Evolutionary conservation across 2,888 invertebrate genomes (phyloP).

Genomic region (Trissolcus japonicus): DNA sequence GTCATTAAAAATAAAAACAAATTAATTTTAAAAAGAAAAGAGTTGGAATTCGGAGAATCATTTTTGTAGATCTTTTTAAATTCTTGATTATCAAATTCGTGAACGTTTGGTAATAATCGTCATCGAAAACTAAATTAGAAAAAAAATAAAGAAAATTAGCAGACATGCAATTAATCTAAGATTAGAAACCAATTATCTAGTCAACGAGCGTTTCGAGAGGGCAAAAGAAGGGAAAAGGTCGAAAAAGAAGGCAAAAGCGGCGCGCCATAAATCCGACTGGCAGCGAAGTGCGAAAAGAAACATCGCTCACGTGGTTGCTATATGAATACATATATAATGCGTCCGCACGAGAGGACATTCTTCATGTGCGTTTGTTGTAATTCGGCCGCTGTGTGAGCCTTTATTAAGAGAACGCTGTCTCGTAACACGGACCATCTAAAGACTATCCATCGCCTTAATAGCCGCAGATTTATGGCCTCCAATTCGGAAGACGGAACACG

Average conservation of each 20-base stretch:
- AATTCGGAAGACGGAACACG: conserved; percentile 58
- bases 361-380: conserved; percentile 55
- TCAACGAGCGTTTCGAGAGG: conserved; percentile 52
- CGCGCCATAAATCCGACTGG: conserved; percentile 56
- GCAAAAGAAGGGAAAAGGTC: conserved; percentile 49
- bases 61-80: too few relatives aligned
- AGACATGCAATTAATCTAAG: conserved; percentile 38
- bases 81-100: too few relatives aligned
- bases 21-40: too few relatives aligned
- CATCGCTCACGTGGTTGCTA: conserved; percentile 56
- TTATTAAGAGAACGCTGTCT: conserved; percentile 68
- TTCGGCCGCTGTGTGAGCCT: conserved; percentile 58
- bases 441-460: conserved; percentile 74
- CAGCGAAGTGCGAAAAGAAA: conserved; percentile 59
- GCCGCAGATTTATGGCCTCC: conserved; percentile 72
- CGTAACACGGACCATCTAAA: conserved; percentile 73
- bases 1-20: too few relatives aligned
- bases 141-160: background rate
- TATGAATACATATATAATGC: conserved; percentile 54
- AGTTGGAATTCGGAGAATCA: too few relatives aligned
- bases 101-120: too few relatives aligned
- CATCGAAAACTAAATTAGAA: background rate
- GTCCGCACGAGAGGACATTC: conserved; percentile 51
- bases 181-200: conserved; percentile 58
- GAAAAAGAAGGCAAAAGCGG: conserved; percentile 45